A percentile compares a stretch with the other conserved stretches of the same genome.
Evolutionary conservation across 2,113 vertebrate species (phyloP).

Genomic region (Tachuris rubrigastra): DNA sequence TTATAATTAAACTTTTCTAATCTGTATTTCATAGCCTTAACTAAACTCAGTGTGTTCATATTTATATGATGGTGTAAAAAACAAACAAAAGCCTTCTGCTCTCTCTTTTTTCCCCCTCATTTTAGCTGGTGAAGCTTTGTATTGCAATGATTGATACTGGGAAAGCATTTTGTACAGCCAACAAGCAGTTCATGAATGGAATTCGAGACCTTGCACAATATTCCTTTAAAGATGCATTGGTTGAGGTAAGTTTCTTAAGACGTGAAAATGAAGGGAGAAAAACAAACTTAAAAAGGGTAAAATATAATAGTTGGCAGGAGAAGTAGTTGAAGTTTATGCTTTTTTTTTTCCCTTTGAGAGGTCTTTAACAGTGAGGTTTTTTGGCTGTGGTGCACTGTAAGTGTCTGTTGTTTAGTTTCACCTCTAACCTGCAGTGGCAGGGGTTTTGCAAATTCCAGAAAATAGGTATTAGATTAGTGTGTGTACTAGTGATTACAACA

Average conservation of each 20-base stretch:
- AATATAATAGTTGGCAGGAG: not conserved
- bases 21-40: not conserved
- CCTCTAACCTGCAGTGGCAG: not conserved
- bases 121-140: conserved; percentile 95
- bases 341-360: not conserved
- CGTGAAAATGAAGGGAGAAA: not conserved
- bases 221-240: conserved; percentile 89
- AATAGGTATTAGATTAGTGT: not conserved
- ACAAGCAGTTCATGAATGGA: conserved; percentile 95
- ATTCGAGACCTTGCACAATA: conserved; percentile 94
- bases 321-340: not conserved
- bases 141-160: conserved; percentile 98
- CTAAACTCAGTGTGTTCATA: not conserved
- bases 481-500: not conserved
- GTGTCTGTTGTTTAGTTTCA: not conserved
- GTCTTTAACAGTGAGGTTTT: not conserved
- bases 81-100: not conserved
- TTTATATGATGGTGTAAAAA: not conserved
- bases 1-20: not conserved
- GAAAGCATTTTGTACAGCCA: conserved; percentile 94
- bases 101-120: not conserved
- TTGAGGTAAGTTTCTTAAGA: conserved; percentile 83
- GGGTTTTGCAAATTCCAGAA: not conserved
- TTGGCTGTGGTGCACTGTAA: not conserved
- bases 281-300: not conserved